phyloP scores from a whole-genome alignment of 2,888 invertebrate genomes.

The Cataglyphis rosenhaueri region DNA sequence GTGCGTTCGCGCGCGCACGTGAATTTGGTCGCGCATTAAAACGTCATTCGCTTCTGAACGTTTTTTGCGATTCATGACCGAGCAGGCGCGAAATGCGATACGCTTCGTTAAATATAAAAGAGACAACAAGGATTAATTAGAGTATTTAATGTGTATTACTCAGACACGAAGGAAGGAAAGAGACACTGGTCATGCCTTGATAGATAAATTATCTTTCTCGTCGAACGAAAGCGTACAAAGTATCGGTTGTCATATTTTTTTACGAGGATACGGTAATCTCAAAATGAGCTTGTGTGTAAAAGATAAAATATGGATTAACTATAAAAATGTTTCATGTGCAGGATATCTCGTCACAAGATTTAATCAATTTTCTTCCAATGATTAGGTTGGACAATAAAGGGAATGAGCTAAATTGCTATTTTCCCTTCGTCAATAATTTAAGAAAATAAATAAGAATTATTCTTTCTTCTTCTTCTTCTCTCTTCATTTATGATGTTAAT shows the following conservation, averaged over 20 bases:
- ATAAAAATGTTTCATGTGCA: neutral
- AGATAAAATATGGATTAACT: conserved; percentile 10
- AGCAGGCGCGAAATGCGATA: conserved; percentile 22
- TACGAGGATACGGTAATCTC: conserved; percentile 1
- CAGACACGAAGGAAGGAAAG: neutral
- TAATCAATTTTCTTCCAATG: conserved; percentile 25
- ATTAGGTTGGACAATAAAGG: neutral
- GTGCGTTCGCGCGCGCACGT: neutral
- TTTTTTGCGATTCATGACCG: neutral
- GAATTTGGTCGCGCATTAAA: conserved; percentile 16
- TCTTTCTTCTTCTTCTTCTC: neutral
- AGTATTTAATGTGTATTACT: conserved; percentile 34
- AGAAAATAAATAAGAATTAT: conserved; percentile 11
- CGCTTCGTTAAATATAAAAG: conserved; percentile 16
- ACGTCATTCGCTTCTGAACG: conserved; percentile 15
- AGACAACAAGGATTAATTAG: conserved; percentile 41
- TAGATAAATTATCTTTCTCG: conserved; percentile 16
- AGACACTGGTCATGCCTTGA: conserved; percentile 2
- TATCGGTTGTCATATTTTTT: conserved; percentile 35
- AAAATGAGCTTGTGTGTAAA: neutral
- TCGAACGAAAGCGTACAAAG: neutral
- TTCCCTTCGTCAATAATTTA: conserved; percentile 3
- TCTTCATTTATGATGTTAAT: neutral
- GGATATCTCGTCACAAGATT: neutral
- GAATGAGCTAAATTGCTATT: conserved; percentile 25